phyloP scores from a whole-genome alignment of 1,140 invertebrate genomes.

The Drosophila sp. region DNA sequence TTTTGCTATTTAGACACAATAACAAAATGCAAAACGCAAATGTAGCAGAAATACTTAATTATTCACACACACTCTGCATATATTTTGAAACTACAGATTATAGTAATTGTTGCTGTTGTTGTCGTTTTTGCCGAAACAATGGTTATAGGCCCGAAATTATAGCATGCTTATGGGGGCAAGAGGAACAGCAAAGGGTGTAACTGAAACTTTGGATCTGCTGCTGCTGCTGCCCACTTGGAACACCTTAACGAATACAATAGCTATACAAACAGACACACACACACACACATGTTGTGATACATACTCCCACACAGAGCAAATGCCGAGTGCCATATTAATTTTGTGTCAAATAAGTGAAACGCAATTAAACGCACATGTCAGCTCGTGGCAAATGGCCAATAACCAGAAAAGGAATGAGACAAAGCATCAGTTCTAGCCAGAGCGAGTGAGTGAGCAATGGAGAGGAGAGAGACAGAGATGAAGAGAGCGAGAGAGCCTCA shows the following conservation, averaged over 20 bases:
- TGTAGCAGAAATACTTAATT: constrained; percentile 80
- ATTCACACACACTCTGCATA: constrained; percentile 28
- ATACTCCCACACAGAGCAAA: constrained; percentile 6
- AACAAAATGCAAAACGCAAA: constrained; percentile 51
- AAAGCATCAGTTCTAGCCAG: neutral
- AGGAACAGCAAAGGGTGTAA: neutral
- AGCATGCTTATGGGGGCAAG: constrained; percentile 64
- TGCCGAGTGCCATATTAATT: constrained; percentile 69
- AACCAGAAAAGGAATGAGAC: constrained; percentile 39
- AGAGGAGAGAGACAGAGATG: neutral
- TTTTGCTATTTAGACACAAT: neutral
- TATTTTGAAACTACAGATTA: neutral
- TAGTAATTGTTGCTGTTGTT: constrained; percentile 42
- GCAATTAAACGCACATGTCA: constrained; percentile 82
- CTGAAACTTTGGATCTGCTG: constrained; percentile 23
- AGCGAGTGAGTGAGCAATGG: neutral
- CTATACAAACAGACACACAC: constrained; percentile 4
- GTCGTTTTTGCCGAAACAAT: constrained; percentile 36
- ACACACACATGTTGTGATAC: constrained; percentile 5
- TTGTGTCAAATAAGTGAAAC: constrained; percentile 82
- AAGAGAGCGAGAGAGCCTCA: constrained; percentile 6
- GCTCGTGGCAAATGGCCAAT: constrained; percentile 72
- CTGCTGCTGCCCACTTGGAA: constrained; percentile 17
- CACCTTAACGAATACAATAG: constrained; percentile 19
- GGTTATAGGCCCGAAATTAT: constrained; percentile 54